Percentiles rank a stretch among this genome's conserved stretches.
These are phyloP conservation scores for Metridium senile DNA, from an alignment of 92 coral and sea anemone genomes.

Conservation along the genomic window DNA sequence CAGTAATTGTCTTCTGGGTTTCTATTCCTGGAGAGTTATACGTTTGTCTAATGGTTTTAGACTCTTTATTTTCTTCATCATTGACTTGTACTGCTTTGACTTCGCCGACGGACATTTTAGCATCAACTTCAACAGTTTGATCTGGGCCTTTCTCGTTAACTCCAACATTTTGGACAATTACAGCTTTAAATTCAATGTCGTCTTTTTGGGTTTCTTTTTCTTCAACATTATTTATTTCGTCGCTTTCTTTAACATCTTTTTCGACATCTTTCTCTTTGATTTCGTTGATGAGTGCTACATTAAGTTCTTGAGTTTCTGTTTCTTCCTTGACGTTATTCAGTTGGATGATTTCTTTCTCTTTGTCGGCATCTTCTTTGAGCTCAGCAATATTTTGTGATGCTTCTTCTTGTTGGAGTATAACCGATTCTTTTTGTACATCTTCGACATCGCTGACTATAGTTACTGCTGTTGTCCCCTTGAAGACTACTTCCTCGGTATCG, in stretches of 20 bases:
- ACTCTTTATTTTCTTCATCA: too few species aligned
- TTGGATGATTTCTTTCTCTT: not conserved
- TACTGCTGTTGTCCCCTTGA: conserved; percentile 7
- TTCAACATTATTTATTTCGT: not conserved
- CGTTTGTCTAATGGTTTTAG: not conserved
- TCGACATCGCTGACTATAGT: not conserved
- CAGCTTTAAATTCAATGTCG: too few species aligned
- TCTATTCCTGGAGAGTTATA: not conserved
- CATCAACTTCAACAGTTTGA: too few species aligned
- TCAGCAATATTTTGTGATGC: not conserved
- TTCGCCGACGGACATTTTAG: too few species aligned
- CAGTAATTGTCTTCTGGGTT: not conserved
- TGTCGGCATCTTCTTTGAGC: not conserved
- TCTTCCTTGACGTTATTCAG: too few species aligned
- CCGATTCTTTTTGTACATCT: not conserved
- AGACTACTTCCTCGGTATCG: conserved; percentile 32
- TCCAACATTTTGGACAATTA: too few species aligned
- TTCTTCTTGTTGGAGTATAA: not conserved
- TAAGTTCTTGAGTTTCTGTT: not conserved
- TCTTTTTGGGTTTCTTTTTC: too few species aligned
- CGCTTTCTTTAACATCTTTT: not conserved
- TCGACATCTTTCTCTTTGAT: not conserved
- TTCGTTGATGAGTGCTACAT: not conserved
- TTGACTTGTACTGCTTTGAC: too few species aligned
- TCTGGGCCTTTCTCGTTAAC: too few species aligned